Evolutionary conservation across 1,140 invertebrate species (phyloP).

Genomic region (Lineus longissimus): DNA sequence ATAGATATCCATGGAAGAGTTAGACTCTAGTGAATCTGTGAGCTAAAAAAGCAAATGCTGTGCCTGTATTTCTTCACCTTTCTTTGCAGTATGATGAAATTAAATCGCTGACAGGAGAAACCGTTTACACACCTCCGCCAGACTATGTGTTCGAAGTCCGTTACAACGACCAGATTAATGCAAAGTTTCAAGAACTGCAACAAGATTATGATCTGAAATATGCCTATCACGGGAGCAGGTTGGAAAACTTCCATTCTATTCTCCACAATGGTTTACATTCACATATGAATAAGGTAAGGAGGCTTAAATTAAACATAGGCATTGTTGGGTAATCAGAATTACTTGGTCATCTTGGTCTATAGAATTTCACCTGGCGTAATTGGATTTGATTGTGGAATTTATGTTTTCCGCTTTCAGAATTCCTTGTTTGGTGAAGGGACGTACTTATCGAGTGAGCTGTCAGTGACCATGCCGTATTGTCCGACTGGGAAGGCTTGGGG

Average conservation of each 20-base stretch:
- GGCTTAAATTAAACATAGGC: too few species aligned
- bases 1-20: too few species aligned
- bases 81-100: slow-evolving; percentile 37
- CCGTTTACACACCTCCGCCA: slow-evolving; percentile 35
- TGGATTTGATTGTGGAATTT: neutral
- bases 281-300: slow-evolving; percentile 70
- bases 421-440: slow-evolving; percentile 70
- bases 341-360: neutral
- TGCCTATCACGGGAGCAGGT: slow-evolving; percentile 73
- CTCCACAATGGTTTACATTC: slow-evolving; percentile 72
- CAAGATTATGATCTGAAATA: slow-evolving; percentile 61
- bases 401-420: slow-evolving; percentile 57
- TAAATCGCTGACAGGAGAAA: slow-evolving; percentile 51
- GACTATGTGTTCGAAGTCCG: slow-evolving; percentile 49
- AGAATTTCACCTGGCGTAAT: neutral
- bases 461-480: slow-evolving; percentile 66
- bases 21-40: too few species aligned
- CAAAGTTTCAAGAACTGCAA: slow-evolving; percentile 39
- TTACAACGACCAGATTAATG: slow-evolving; percentile 29
- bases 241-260: slow-evolving; percentile 80
- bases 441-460: slow-evolving; percentile 71
- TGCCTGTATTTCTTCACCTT: slow-evolving; percentile 3
- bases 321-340: neutral
- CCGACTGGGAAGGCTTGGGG: slow-evolving; percentile 70
- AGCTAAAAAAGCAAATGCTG: neutral